A percentile compares a stretch with the other conserved stretches of the same genome.
Conservation (phyloP, 2,797 vertebrate species). For the Pelochelys cantorii region DNA sequence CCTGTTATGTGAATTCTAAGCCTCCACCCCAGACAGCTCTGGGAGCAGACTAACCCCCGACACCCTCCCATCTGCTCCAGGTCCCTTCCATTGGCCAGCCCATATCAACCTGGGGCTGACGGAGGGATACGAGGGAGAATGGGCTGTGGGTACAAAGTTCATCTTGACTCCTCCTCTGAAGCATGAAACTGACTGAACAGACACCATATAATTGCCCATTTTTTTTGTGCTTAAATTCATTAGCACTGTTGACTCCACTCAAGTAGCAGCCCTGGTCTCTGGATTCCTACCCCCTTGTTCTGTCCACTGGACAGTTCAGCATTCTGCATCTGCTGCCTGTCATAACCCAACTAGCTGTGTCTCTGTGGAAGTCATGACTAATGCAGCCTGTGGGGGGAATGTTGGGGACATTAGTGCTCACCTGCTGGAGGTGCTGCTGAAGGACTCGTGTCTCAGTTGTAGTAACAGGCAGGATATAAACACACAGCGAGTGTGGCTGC, state of each 20-base stretch:
- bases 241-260: neutral
- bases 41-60: too few relatives aligned
- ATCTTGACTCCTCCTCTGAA: neutral
- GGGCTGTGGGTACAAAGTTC: neutral
- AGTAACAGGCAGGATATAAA: neutral
- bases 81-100: too few relatives aligned
- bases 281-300: neutral
- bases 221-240: neutral
- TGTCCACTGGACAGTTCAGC: neutral
- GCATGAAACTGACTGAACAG: neutral
- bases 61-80: too few relatives aligned
- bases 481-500: neutral
- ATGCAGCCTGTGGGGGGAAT: neutral
- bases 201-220: neutral
- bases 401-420: neutral
- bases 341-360: neutral
- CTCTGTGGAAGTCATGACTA: neutral
- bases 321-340: neutral
- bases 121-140: neutral
- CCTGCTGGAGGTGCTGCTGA: neutral
- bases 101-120: accelerated
- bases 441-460: neutral
- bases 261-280: neutral
- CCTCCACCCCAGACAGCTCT: too few relatives aligned
- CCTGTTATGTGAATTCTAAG: too few relatives aligned